phyloP scores from a whole-genome alignment of 1,140 invertebrate genomes.

The Pseudachorutes palmiensis region DNA sequence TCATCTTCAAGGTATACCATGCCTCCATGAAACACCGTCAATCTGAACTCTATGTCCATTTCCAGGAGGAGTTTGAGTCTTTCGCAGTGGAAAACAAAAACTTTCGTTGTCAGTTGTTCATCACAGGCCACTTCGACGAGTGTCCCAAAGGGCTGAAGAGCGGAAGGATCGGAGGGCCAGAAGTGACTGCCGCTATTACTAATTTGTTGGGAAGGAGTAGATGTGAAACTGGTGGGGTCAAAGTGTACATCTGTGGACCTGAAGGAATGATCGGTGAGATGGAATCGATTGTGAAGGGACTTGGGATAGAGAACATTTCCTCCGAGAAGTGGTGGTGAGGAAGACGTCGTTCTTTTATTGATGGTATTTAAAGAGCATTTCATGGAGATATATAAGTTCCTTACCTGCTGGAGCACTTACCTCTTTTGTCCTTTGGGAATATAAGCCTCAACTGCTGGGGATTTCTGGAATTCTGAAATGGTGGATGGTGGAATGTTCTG shows the following conservation, averaged over 20 bases:
- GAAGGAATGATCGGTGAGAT: conserved; percentile 20
- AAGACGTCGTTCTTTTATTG: neutral
- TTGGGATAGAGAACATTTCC: neutral
- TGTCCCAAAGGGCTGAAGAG: neutral
- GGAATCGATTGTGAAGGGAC: conserved; percentile 2
- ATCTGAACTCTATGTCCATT: too few species aligned
- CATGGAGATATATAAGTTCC: neutral
- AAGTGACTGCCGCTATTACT: neutral
- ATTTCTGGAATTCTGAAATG: too few species aligned
- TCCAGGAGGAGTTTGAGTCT: conserved; percentile 8
- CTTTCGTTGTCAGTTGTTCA: neutral
- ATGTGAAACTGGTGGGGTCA: neutral
- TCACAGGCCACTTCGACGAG: neutral
- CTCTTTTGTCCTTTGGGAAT: too few species aligned
- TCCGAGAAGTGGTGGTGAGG: conserved; percentile 1
- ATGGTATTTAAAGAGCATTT: neutral
- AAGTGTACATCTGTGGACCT: conserved; percentile 30
- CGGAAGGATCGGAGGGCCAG: conserved; percentile 9
- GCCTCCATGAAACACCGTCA: neutral
- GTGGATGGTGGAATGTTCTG: too few species aligned
- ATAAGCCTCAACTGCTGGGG: too few species aligned
- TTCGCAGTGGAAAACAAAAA: neutral
- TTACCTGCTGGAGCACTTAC: too few species aligned
- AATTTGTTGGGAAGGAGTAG: neutral
- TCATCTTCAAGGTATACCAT: conserved; percentile 28